Percentiles rank a stretch among this genome's conserved stretches.
These are phyloP conservation scores for Acanthosepion pharaonis DNA, from an alignment of 2,888 invertebrate genomes.

Conservation along the genomic window DNA sequence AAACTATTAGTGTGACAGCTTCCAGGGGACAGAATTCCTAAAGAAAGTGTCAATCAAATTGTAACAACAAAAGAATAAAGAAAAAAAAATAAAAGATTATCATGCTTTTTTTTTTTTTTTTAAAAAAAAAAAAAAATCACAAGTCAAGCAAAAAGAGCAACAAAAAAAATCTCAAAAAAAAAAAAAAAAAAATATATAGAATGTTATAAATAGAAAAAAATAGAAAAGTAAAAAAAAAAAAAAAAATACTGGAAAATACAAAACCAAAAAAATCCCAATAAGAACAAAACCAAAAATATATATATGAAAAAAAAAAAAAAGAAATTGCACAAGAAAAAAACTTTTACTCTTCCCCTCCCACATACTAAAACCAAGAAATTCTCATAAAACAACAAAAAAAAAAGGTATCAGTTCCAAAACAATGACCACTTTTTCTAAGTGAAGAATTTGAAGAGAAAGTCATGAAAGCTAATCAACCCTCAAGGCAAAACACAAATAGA, in stretches of 20 bases:
- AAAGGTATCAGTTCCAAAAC: background rate
- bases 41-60: background rate
- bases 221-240: background rate
- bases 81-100: background rate
- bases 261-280: background rate
- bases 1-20: background rate
- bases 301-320: background rate
- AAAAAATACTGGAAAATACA: background rate
- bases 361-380: background rate
- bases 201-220: background rate
- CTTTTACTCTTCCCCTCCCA: background rate
- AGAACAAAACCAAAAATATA: background rate
- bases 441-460: background rate
- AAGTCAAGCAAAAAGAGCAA: background rate
- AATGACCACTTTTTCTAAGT: background rate
- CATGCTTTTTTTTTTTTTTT: background rate
- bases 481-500: constrained; percentile 33
- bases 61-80: background rate
- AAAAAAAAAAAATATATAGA: background rate
- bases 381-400: background rate
- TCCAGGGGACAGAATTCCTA: background rate
- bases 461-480: background rate
- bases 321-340: background rate
- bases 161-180: background rate
- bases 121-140: too few relatives aligned